phyloP scores from a whole-genome alignment of 2,888 invertebrate species.

The Melikaiella ostensackeni region DNA sequence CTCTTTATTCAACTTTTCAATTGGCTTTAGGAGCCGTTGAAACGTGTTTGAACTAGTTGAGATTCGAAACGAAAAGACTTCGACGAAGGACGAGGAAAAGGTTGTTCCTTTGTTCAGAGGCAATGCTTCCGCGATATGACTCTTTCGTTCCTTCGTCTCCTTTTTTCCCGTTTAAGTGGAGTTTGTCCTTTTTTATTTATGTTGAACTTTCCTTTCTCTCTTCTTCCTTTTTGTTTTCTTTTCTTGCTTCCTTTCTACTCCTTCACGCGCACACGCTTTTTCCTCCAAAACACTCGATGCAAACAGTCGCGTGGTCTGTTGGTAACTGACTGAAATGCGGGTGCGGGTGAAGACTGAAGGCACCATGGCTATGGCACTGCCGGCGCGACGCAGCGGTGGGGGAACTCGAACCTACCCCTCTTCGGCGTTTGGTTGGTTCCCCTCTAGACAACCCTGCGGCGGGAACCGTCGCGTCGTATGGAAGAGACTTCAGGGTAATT shows the following conservation, averaged over 20 bases:
- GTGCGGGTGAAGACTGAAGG: constrained; percentile 47
- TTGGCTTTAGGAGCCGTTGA: neutral
- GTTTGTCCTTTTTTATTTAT: neutral
- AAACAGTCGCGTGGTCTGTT: constrained; percentile 54
- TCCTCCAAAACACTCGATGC: constrained; percentile 40
- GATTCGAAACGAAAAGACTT: constrained; percentile 3
- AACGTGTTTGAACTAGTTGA: neutral
- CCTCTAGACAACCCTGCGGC: constrained; percentile 37
- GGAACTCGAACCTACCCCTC: constrained; percentile 47
- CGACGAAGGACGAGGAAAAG: constrained; percentile 31
- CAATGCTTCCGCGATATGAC: constrained; percentile 24
- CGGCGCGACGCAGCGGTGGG: constrained; percentile 44
- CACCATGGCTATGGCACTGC: constrained; percentile 18
- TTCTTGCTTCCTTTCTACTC: constrained; percentile 37
- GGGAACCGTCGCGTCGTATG: constrained; percentile 30
- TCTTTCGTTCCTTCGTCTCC: constrained; percentile 14
- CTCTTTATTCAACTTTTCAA: neutral
- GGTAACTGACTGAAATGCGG: constrained; percentile 45
- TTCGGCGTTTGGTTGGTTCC: constrained; percentile 20
- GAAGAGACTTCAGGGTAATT: neutral
- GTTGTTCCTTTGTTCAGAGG: constrained; percentile 40
- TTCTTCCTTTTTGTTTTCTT: constrained; percentile 26
- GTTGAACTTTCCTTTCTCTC: constrained; percentile 8
- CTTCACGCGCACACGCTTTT: constrained; percentile 42
- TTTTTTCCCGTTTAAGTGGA: neutral